Conservation (phyloP, 30 jellyfish, hydroid and myxozoan species). For the Rhopilema esculentum region DNA sequence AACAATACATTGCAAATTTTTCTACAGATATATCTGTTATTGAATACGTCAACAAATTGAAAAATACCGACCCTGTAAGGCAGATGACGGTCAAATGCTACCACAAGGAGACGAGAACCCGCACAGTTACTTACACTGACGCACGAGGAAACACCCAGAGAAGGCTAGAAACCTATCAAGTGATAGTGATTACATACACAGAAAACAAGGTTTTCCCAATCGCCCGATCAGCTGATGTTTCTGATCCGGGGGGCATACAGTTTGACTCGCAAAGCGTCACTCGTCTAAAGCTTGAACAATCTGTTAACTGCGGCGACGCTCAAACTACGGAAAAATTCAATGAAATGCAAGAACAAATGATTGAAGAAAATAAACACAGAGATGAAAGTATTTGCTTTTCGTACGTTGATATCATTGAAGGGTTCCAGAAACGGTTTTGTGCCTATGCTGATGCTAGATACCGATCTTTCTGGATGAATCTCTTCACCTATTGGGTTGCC, state of each 20-base stretch:
- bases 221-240: conserved; percentile 29
- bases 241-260: conserved; percentile 40
- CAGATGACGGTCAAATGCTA: conserved; percentile 39
- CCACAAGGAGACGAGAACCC: conserved; percentile 66
- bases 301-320: conserved; percentile 53
- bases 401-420: conserved; percentile 20
- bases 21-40: conserved; percentile 1
- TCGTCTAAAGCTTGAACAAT: conserved; percentile 41
- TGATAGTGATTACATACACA: conserved; percentile 49
- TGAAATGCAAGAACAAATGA: conserved; percentile 30
- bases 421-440: conserved; percentile 53
- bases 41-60: conserved; percentile 5
- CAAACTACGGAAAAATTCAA: conserved; percentile 47
- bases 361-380: conserved; percentile 40
- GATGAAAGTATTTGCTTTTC: conserved; percentile 40
- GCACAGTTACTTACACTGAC: conserved; percentile 57
- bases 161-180: conserved; percentile 56
- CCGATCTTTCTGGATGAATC: conserved; percentile 67
- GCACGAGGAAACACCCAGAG: conserved; percentile 58
- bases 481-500: conserved; percentile 36
- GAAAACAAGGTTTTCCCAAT: conserved; percentile 32
- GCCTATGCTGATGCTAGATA: conserved; percentile 49
- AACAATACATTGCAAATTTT: conserved; percentile 14
- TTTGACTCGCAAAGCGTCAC: conserved; percentile 37
- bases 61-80: neutral